phyloP scores from a whole-genome alignment of 2,797 vertebrate genomes.

The Oophaga sylvatica region DNA sequence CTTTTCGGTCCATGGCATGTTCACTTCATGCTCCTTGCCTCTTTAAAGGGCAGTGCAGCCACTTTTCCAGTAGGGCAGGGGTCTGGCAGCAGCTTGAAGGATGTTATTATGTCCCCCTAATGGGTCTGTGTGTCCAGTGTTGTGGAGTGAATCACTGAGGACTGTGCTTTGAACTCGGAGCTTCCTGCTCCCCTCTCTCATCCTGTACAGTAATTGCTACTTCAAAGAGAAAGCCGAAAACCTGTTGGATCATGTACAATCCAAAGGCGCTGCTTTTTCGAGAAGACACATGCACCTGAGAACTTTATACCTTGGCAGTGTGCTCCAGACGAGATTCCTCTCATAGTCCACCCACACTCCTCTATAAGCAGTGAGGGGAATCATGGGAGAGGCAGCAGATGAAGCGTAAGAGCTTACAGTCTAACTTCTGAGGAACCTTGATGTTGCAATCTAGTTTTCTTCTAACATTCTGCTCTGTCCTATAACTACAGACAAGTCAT shows the following conservation, averaged over 20 bases:
- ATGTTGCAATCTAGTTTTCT: too few relatives aligned
- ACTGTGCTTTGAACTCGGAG: slow-evolving; percentile 56
- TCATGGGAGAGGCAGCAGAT: neutral
- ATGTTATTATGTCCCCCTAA: slow-evolving; percentile 57
- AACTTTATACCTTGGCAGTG: slow-evolving; percentile 10
- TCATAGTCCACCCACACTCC: neutral
- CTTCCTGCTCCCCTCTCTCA: slow-evolving; percentile 58
- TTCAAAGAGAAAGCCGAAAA: slow-evolving; percentile 54
- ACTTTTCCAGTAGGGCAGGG: slow-evolving; percentile 26
- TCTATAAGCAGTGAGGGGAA: neutral
- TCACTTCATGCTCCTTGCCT: neutral
- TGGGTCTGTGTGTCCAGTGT: slow-evolving; percentile 51
- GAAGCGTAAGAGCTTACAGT: slow-evolving; percentile 4
- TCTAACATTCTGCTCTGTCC: neutral
- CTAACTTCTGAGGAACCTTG: neutral
- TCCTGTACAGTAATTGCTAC: slow-evolving; percentile 58
- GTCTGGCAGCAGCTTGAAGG: slow-evolving; percentile 40
- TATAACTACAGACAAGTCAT: neutral
- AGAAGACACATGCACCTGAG: slow-evolving; percentile 54
- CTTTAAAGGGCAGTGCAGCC: neutral
- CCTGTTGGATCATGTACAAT: slow-evolving; percentile 58
- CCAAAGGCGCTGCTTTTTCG: slow-evolving; percentile 28
- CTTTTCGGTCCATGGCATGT: neutral
- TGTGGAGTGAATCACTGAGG: slow-evolving; percentile 51
- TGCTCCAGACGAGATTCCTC: slow-evolving; percentile 8